These are phyloP conservation scores for Aphodius granarius DNA, from an alignment of 2,888 invertebrate genomes.

Conservation along the genomic window DNA sequence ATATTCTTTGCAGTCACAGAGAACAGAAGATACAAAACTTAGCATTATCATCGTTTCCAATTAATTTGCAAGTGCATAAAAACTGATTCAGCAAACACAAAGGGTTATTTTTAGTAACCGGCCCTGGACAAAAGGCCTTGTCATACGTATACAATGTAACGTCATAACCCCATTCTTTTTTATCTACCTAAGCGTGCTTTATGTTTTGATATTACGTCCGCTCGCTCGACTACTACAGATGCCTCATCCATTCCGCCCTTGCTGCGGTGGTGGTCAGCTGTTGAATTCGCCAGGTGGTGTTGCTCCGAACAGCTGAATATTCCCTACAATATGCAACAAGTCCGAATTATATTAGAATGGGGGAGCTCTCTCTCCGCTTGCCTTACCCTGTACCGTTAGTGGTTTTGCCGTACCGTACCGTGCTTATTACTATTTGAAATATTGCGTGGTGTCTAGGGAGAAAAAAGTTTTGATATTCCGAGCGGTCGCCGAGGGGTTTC, in stretches of 20 bases:
- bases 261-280: slow-evolving; percentile 33
- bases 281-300: slow-evolving; percentile 36
- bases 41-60: too few relatives aligned
- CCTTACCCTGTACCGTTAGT: not conserved
- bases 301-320: slow-evolving; percentile 34
- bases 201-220: slow-evolving; percentile 23
- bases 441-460: not conserved
- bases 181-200: slow-evolving; percentile 14
- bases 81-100: too few relatives aligned
- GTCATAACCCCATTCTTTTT: slow-evolving; percentile 17
- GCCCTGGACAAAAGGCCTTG: not conserved
- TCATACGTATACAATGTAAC: not conserved
- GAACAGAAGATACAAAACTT: too few relatives aligned
- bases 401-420: not conserved
- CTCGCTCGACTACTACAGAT: slow-evolving; percentile 24
- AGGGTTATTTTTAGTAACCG: too few relatives aligned
- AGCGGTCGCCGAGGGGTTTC: not conserved
- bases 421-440: not conserved
- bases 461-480: not conserved
- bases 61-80: too few relatives aligned
- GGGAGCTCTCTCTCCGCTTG: not conserved
- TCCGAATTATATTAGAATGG: slow-evolving; percentile 28
- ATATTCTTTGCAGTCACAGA: too few relatives aligned
- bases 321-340: slow-evolving; percentile 37
- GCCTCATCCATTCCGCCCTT: slow-evolving; percentile 1